A percentile compares a stretch with the other conserved stretches of the same genome.
Conservation (phyloP, 2,797 vertebrate species). For the Clarias pachynema region DNA sequence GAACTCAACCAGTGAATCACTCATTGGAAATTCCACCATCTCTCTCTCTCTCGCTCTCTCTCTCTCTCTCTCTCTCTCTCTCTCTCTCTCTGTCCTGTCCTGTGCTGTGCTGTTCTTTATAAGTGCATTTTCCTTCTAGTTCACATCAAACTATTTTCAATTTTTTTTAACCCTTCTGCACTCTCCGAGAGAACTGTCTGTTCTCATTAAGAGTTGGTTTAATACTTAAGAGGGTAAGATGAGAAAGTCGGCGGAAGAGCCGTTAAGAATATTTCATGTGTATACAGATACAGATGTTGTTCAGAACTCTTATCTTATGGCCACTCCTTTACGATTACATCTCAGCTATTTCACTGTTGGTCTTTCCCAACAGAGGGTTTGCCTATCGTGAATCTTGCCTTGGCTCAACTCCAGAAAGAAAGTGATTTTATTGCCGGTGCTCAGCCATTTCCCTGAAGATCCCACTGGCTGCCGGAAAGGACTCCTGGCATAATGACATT, state of each 20-base stretch:
- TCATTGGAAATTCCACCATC: constrained; percentile 8
- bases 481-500: constrained; percentile 59
- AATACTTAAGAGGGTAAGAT: neutral
- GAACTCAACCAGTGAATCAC: constrained; percentile 33
- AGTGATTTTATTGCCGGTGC: constrained; percentile 69
- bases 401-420: constrained; percentile 70
- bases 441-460: constrained; percentile 70
- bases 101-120: neutral
- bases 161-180: neutral
- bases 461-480: constrained; percentile 53
- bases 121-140: neutral
- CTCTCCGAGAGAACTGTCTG: constrained; percentile 20
- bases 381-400: constrained; percentile 21
- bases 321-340: constrained; percentile 8
- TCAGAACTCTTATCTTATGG: neutral
- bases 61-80: no score
- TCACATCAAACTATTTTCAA: neutral
- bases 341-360: constrained; percentile 2
- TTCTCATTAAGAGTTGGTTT: constrained; percentile 26
- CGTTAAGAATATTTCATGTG: neutral
- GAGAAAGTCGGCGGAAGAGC: neutral
- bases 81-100: constrained; percentile 27
- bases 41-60: no score
- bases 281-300: neutral
- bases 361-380: constrained; percentile 12